Percentiles rank a stretch among this genome's conserved stretches.
phyloP scores from a whole-genome alignment of 1,140 invertebrate species.

The Drosophila kurseongensis region DNA sequence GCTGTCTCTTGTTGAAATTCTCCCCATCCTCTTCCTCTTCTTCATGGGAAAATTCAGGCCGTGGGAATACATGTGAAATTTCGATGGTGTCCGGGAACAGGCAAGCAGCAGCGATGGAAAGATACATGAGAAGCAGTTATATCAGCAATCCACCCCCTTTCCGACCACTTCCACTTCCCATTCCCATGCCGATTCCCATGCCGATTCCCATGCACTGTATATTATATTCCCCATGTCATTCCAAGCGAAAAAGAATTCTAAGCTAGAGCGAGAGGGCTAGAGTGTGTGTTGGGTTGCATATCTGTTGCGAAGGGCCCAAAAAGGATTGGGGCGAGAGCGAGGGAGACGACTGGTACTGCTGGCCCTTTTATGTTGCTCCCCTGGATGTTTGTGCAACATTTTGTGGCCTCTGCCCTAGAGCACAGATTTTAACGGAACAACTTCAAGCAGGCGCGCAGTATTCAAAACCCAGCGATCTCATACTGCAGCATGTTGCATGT shows the following conservation, averaged over 20 bases:
- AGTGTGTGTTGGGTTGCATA: conserved; percentile 27
- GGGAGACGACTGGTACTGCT: conserved; percentile 5
- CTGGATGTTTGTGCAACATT: conserved; percentile 72
- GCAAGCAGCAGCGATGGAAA: conserved; percentile 65
- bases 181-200: not conserved
- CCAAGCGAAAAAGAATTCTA: conserved; percentile 42
- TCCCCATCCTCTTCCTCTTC: conserved; percentile 63
- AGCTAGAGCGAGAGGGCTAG: conserved; percentile 30
- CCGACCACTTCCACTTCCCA: conserved; percentile 8
- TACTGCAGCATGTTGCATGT: conserved; percentile 64
- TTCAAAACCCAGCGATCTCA: conserved; percentile 1
- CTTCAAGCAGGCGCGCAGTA: conserved; percentile 63
- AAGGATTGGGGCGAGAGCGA: conserved; percentile 3
- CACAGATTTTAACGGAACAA: conserved; percentile 82
- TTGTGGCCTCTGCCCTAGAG: conserved; percentile 57
- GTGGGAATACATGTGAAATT: conserved; percentile 85
- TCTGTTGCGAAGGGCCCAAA: conserved; percentile 9
- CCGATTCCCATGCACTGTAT: conserved; percentile 1
- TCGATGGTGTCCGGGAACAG: conserved; percentile 82
- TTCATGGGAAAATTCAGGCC: conserved; percentile 84
- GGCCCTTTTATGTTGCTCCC: conserved; percentile 58
- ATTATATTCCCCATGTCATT: conserved; percentile 11
- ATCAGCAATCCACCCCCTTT: conserved; percentile 43
- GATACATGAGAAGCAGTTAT: conserved; percentile 20
- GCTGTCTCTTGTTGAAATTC: conserved; percentile 61